A percentile compares a stretch with the other conserved stretches of the same genome.
Conservation (phyloP, 1,140 invertebrate species). For the Epicauta chinensis region DNA sequence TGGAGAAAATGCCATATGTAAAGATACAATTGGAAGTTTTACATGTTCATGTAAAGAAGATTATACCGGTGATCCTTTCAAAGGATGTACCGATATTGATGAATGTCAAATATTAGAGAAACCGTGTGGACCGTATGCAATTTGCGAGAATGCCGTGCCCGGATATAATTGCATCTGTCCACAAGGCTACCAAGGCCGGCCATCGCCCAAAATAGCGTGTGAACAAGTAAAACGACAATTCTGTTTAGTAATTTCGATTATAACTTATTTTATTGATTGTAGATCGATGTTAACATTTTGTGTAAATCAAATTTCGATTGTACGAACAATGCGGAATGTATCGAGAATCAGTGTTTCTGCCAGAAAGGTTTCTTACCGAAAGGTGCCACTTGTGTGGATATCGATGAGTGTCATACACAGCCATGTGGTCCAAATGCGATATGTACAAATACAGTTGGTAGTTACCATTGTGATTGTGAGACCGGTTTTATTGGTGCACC, state of each 20-base stretch:
- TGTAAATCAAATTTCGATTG: constrained; percentile 87
- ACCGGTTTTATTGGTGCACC: constrained; percentile 78
- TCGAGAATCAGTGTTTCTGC: constrained; percentile 85
- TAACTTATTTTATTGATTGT: constrained; percentile 32
- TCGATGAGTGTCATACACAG: constrained; percentile 75
- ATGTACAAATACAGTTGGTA: constrained; percentile 79
- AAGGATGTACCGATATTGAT: constrained; percentile 83
- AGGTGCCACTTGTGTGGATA: constrained; percentile 69
- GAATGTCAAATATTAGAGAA: constrained; percentile 77
- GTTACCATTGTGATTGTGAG: constrained; percentile 82
- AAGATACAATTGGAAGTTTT: constrained; percentile 80
- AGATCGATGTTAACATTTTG: constrained; percentile 78
- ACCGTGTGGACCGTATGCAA: constrained; percentile 78
- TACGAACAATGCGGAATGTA: constrained; percentile 85
- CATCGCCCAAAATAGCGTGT: constrained; percentile 74
- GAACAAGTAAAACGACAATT: constrained; percentile 60
- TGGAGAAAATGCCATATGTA: constrained; percentile 77
- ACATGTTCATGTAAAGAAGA: constrained; percentile 75
- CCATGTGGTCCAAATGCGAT: constrained; percentile 72
- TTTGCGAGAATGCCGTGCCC: constrained; percentile 80
- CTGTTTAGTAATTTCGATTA: constrained; percentile 3
- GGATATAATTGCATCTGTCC: constrained; percentile 85
- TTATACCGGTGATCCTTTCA: constrained; percentile 77
- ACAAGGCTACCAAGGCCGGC: constrained; percentile 78
- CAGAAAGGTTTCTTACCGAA: constrained; percentile 78